A percentile compares a stretch with the other conserved stretches of the same genome.
phyloP scores from a whole-genome alignment of 2,888 invertebrate species.

The Hofmannophila pseudospretella region DNA sequence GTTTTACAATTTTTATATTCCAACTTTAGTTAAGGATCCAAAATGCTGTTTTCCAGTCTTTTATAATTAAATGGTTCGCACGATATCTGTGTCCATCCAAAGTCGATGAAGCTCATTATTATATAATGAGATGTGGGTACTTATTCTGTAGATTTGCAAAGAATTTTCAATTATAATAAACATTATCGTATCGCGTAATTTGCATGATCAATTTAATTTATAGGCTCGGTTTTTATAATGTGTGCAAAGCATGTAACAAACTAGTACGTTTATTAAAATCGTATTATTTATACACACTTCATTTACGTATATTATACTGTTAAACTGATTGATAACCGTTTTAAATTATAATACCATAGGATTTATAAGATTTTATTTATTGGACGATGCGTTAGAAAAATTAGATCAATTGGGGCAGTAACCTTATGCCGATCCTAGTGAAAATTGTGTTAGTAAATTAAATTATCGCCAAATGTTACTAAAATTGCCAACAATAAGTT shows the following conservation, averaged over 20 bases:
- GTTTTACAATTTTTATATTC: conserved; percentile 56
- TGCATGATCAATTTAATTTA: background rate
- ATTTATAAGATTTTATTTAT: conserved; percentile 25
- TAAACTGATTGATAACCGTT: background rate
- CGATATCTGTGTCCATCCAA: background rate
- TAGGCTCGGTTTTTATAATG: background rate
- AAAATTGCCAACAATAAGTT: conserved; percentile 22
- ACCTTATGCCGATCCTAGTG: conserved; percentile 61
- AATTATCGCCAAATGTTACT: conserved; percentile 37
- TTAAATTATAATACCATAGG: conserved; percentile 3
- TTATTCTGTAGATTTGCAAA: conserved; percentile 38
- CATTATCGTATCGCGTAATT: background rate
- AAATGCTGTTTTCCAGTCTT: conserved; percentile 35
- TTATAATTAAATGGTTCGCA: background rate
- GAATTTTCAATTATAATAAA: conserved; percentile 11
- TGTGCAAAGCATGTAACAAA: background rate
- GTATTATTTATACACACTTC: background rate
- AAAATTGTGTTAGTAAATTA: conserved; percentile 32
- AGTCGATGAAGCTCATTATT: conserved; percentile 42
- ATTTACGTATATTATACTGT: background rate
- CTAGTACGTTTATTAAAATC: background rate
- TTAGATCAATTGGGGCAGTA: conserved; percentile 37
- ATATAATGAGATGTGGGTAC: conserved; percentile 55
- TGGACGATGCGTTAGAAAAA: conserved; percentile 30
- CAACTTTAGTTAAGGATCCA: conserved; percentile 44